Evolutionary conservation across 2,113 vertebrate genomes (phyloP).

Genomic region (Megaleporinus macrocephalus): DNA sequence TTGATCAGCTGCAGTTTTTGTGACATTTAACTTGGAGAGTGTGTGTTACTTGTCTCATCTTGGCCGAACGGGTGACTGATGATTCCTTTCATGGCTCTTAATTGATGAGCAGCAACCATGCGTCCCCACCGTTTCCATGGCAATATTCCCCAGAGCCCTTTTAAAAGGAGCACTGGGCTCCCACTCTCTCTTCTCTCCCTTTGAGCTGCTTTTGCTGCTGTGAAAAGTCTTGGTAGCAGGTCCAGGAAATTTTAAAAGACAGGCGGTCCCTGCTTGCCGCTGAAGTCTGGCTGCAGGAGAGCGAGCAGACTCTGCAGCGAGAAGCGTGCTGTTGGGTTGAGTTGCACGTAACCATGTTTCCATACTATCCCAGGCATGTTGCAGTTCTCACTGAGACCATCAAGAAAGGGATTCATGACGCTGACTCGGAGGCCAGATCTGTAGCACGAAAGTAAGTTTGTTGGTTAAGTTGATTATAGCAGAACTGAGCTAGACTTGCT

Average conservation of each 20-base stretch:
- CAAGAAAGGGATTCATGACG: constrained; percentile 97
- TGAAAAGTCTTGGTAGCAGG: constrained; percentile 25
- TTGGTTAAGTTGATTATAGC: neutral
- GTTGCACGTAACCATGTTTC: constrained; percentile 57
- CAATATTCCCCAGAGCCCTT: constrained; percentile 58
- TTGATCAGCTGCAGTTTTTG: neutral
- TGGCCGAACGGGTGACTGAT: constrained; percentile 61
- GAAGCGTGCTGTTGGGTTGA: neutral
- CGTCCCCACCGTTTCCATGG: constrained; percentile 61
- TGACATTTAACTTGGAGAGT: constrained; percentile 61
- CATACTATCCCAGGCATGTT: constrained; percentile 86
- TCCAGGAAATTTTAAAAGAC: constrained; percentile 41
- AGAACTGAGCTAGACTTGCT: neutral
- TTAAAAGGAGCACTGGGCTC: constrained; percentile 62
- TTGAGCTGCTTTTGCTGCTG: constrained; percentile 49
- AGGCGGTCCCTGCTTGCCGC: constrained; percentile 4
- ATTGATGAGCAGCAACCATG: constrained; percentile 64
- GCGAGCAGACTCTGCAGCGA: neutral
- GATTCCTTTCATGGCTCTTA: constrained; percentile 59
- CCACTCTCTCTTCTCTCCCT: constrained; percentile 54
- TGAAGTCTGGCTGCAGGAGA: constrained; percentile 11
- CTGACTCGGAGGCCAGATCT: constrained; percentile 95
- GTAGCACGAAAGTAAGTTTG: constrained; percentile 95
- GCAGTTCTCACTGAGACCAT: constrained; percentile 96
- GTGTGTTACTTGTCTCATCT: constrained; percentile 38